Evolutionary conservation across 2,797 vertebrate genomes (phyloP), one percentile per base, ranked within the genome.

Genomic region (Thaleichthys pacificus): DNA sequence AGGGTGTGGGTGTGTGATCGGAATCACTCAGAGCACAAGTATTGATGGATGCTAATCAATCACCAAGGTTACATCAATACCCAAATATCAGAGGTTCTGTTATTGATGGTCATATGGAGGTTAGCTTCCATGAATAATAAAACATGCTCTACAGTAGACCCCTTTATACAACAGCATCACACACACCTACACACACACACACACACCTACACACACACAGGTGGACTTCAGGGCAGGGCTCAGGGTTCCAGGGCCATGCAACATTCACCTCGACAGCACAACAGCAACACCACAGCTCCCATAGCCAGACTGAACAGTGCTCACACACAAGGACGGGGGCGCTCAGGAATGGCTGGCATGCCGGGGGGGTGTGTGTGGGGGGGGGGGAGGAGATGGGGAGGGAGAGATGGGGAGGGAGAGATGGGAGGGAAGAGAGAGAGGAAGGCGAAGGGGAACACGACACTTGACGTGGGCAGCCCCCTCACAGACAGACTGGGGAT

Each of bases 251-350:
- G 63, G 11, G 56, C 64, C 65, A 65, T 78, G 72, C 68, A 30
- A 32, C 68, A 66, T 38, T 71, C 49, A 64, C 70, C 57, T 58
- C 24, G 51, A 42, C 66, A n/a, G 26, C 72, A 57, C 42, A 61
- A 76, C 71, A 69, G 60, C 65, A 74, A 32, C 49, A 69, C 5
- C 54, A n/a, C 71, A 71, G 38, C 71, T 32, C 71, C 54, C 66
- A 56, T 60, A 8, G 3, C 7, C 32, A 35, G 6, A 35, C 56
- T n/a, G 42, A 61, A 69, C 35, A 28, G 21, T 62, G 69, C 69
- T 19, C n/a, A 42, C 4, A 26, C 30, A 21, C 22, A 62, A 5
- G 28, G 49, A 9, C 28, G 7, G 15, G 24, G n/a, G 30, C 22
- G 5, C 56, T 38, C 22, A 14, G 22, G 21, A 14, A 49, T 19